Evolutionary conservation across 2,113 vertebrate species (phyloP).

Genomic region (Microtus richardsoni): DNA sequence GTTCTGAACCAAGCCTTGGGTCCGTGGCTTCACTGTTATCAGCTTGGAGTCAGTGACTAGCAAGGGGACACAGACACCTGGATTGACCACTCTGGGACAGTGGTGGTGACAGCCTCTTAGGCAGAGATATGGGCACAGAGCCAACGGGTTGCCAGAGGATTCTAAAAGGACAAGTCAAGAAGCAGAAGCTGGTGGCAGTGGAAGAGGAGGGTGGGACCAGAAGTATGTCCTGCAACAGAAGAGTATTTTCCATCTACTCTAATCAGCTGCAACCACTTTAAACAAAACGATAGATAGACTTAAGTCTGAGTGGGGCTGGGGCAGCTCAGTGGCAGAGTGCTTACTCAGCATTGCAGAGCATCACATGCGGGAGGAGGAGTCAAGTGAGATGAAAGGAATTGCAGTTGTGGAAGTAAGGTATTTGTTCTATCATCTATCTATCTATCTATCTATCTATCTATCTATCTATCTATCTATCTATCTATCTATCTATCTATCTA

Average conservation of each 20-base stretch:
- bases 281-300: neutral
- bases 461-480: too few species aligned
- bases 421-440: too few species aligned
- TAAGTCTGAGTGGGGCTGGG: neutral
- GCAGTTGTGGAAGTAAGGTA: neutral
- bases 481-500: too few species aligned
- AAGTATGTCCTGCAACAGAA: neutral
- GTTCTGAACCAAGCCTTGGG: constrained; percentile 72
- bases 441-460: too few species aligned
- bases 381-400: constrained; percentile 5
- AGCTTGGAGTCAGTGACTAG: constrained; percentile 67
- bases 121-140: neutral
- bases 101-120: neutral
- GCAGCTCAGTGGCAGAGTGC: neutral
- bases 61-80: constrained; percentile 71
- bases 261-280: neutral
- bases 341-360: neutral
- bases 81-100: neutral
- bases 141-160: neutral
- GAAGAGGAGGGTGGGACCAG: neutral
- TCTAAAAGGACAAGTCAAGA: neutral
- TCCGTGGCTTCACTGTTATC: constrained; percentile 65
- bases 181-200: neutral
- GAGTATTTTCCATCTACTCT: neutral
- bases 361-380: neutral